Evolutionary conservation across 1,140 invertebrate species (phyloP).

Genomic region (Pachypeltis micranthus): DNA sequence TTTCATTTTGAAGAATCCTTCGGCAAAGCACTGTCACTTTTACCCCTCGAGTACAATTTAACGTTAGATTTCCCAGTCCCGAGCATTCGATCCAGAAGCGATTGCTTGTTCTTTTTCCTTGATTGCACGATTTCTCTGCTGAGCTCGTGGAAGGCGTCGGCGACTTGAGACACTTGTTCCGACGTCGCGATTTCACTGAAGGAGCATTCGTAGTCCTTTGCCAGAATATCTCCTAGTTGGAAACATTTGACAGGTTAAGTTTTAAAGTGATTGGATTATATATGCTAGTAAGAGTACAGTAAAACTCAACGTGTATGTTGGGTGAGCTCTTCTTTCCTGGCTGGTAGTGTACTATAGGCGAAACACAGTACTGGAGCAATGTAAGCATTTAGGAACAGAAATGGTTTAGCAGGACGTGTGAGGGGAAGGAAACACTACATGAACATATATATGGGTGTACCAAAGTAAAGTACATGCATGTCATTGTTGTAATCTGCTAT

Average conservation of each 20-base stretch:
- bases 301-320: background rate
- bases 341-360: too few species aligned
- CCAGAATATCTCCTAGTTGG: slow-evolving; percentile 63
- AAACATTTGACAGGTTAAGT: slow-evolving; percentile 9
- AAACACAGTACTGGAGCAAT: too few species aligned
- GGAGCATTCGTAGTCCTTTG: slow-evolving; percentile 74
- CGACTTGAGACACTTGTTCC: slow-evolving; percentile 67
- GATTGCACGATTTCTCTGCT: slow-evolving; percentile 66
- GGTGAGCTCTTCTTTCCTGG: too few species aligned
- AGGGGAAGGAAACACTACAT: too few species aligned
- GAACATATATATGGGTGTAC: too few species aligned
- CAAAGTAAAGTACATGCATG: too few species aligned
- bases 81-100: slow-evolving; percentile 63
- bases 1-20: slow-evolving; percentile 19
- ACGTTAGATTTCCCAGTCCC: slow-evolving; percentile 52
- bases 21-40: slow-evolving; percentile 42
- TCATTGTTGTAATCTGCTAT: too few species aligned
- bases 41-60: slow-evolving; percentile 63
- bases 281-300: background rate
- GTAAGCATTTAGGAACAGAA: too few species aligned
- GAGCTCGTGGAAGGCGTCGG: slow-evolving; percentile 71
- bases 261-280: background rate
- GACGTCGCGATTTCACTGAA: slow-evolving; percentile 83
- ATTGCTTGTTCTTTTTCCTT: slow-evolving; percentile 70
- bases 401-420: too few species aligned